Percentiles rank a stretch among this genome's conserved stretches.
phyloP scores from a whole-genome alignment of 2,888 invertebrate genomes.

The Ligdia adustata region DNA sequence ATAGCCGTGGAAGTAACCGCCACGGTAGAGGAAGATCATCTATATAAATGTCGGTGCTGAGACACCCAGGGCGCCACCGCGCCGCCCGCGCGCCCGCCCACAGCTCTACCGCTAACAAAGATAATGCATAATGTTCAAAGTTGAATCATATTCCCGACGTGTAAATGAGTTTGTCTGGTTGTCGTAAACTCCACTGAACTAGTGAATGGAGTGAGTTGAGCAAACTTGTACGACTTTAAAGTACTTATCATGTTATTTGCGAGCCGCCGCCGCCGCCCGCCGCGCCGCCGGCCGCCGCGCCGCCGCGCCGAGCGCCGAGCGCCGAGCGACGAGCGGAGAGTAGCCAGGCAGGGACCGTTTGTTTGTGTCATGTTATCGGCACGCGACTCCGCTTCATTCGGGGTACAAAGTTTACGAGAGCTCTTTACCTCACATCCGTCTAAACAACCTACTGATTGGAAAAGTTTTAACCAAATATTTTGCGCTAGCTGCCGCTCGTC shows the following conservation, averaged over 20 bases:
- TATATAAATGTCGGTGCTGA: conserved; percentile 7
- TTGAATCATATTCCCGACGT: neutral
- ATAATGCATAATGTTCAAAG: neutral
- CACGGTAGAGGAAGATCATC: conserved; percentile 9
- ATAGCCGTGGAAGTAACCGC: conserved; percentile 2
- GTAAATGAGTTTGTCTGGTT: neutral
- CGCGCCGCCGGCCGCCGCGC: no score
- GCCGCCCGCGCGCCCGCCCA: neutral
- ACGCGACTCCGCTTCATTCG: conserved; percentile 1
- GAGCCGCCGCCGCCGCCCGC: neutral
- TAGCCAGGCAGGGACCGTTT: no score
- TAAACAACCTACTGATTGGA: conserved; percentile 11
- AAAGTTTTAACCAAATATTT: conserved; percentile 4
- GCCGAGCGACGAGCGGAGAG: no score
- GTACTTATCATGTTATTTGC: neutral
- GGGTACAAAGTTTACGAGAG: conserved; percentile 10
- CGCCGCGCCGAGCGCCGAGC: no score
- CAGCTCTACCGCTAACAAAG: neutral
- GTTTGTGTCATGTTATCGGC: conserved; percentile 10
- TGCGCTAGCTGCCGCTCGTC: no score
- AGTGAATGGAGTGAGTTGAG: conserved; percentile 1
- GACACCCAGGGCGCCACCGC: no score
- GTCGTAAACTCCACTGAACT: conserved; percentile 11
- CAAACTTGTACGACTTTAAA: neutral
- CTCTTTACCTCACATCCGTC: conserved; percentile 7